Evolutionary conservation across 1,140 invertebrate genomes (phyloP).

Genomic region (Papilio helenus): DNA sequence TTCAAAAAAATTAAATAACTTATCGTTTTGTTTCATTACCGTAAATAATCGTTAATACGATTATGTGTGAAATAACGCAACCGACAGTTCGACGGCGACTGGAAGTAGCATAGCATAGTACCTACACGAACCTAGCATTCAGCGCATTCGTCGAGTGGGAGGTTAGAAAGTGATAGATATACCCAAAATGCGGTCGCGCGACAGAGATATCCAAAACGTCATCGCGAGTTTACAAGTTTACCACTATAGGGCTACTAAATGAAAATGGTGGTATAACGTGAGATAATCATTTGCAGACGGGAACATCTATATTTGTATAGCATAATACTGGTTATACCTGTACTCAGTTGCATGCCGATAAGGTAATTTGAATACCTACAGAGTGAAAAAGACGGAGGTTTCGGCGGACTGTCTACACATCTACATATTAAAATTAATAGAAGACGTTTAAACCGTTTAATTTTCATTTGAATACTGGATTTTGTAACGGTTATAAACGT

Average conservation of each 20-base stretch:
- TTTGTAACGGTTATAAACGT: constrained; percentile 64
- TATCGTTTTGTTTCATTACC: constrained; percentile 46
- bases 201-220: constrained; percentile 61
- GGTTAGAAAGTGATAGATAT: constrained; percentile 63
- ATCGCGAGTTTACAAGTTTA: constrained; percentile 60
- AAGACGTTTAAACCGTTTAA: constrained; percentile 71
- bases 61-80: constrained; percentile 55
- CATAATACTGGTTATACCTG: constrained; percentile 79
- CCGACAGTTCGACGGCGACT: constrained; percentile 71
- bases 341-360: constrained; percentile 68
- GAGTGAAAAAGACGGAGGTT: constrained; percentile 78
- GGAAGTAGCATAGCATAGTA: constrained; percentile 70
- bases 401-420: constrained; percentile 60
- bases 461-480: constrained; percentile 74
- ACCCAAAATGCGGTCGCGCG: constrained; percentile 47
- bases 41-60: constrained; percentile 43
- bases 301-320: constrained; percentile 59
- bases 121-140: constrained; percentile 60
- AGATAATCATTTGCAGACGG: constrained; percentile 53
- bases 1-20: constrained; percentile 55
- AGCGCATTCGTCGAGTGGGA: constrained; percentile 63
- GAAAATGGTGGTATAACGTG: constrained; percentile 60
- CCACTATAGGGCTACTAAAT: constrained; percentile 75
- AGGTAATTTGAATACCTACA: constrained; percentile 78
- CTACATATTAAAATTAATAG: constrained; percentile 48